These are phyloP conservation scores for Hesperia comma DNA, from an alignment of 2,888 invertebrate species.

Conservation along the genomic window DNA sequence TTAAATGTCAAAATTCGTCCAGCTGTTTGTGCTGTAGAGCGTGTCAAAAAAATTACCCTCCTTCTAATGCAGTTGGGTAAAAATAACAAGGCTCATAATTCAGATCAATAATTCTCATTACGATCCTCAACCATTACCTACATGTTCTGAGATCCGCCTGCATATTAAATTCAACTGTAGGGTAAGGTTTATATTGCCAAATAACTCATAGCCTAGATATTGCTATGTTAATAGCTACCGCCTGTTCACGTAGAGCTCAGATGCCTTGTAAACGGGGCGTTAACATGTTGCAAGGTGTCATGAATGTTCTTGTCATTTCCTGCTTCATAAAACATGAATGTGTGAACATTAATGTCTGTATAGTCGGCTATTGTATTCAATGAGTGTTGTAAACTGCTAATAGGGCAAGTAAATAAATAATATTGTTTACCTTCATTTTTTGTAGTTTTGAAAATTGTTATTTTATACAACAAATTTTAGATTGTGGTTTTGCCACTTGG, in stretches of 20 bases:
- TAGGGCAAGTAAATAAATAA: neutral
- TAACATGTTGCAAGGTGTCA: constrained; percentile 50
- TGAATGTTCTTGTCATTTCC: constrained; percentile 56
- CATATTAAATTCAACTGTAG: neutral
- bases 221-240: constrained; percentile 9
- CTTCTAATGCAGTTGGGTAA: no score
- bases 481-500: no score
- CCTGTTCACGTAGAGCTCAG: constrained; percentile 21
- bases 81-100: no score
- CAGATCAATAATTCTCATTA: no score
- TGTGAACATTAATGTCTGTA: constrained; percentile 9
- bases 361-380: constrained; percentile 17
- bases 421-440: no score
- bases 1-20: no score
- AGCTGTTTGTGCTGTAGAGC: no score
- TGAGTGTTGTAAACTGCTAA: constrained; percentile 1
- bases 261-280: constrained; percentile 37
- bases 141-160: neutral
- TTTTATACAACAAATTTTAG: no score
- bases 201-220: constrained; percentile 16
- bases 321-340: constrained; percentile 45
- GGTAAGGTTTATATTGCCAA: constrained; percentile 12
- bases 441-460: no score
- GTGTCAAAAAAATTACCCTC: no score
- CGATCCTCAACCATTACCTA: neutral